Evolutionary conservation across 2,888 invertebrate species (phyloP), one percentile per base, ranked within the genome.

Genomic region (Phragmatobia fuliginosa): DNA sequence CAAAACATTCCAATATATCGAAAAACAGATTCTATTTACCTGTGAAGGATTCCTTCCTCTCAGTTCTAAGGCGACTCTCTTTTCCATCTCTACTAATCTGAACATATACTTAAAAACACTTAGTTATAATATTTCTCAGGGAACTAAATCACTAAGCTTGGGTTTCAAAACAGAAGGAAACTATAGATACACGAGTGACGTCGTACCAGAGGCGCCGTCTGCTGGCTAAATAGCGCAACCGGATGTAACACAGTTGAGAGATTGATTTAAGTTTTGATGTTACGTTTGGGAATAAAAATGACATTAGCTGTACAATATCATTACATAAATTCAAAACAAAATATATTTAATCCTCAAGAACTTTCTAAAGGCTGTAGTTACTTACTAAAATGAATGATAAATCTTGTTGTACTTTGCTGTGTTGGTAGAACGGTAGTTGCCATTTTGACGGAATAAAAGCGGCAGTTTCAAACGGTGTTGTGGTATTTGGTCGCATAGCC

Each of bases 11-110:
- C 92, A 90, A 89, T 91, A 90, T 74, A 91, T 87, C 82, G 88
- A 90, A 91, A 91, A 90, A 87, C 84, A 80, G 81, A 88, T 87
- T 88, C 84, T 68, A 90, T 97, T 97, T 96, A 99, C 99, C 96
- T 98, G 97, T 91, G 97, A 97, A 86, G 98, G 97, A 92, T 97
- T 97, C 92, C 97, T 97, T 94, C 99, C 99, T 91, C 99, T 96
- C 96, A 98, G 97, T 96, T 99, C 99, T 92, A 99, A 96, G 91
- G 98, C 98, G 96, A 99, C 97, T 95, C 99, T 97, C 94, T 99
- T 99, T 96, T 99, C 98, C 99, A 99, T 99, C 85, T 90, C 91
- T 79, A 83, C 70, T 80, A 85, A 81, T 85, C 79, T 83, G 76
- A 79, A 79, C 80, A 83, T 84, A 85, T 91, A 91, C 92, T 89